Percentiles rank a stretch among this genome's conserved stretches.
Conservation (phyloP, 2,888 invertebrate genomes). For the Cancer borealis region DNA sequence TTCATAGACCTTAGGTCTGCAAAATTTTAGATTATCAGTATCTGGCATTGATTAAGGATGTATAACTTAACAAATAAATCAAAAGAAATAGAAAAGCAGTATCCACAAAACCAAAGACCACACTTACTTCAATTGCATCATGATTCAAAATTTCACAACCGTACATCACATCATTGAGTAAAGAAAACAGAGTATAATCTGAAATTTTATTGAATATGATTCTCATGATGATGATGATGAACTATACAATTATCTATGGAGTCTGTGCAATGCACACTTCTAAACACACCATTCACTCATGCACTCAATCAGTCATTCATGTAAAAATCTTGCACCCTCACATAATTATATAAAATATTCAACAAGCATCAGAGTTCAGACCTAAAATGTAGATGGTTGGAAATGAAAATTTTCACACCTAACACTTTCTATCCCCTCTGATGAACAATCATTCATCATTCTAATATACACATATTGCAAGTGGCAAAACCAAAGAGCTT, state of each 20-base stretch:
- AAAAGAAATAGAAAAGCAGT: slow-evolving; percentile 11
- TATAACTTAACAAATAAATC: slow-evolving; percentile 27
- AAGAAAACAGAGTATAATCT: slow-evolving; percentile 28
- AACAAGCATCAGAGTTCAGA: background rate
- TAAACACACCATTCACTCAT: background rate
- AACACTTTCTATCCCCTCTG: background rate
- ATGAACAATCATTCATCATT: background rate
- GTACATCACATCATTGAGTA: background rate
- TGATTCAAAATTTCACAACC: background rate
- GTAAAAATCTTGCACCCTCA: background rate
- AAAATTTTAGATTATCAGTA: slow-evolving; percentile 21
- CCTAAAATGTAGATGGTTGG: background rate
- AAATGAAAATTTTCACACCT: background rate
- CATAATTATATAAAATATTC: background rate
- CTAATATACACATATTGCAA: background rate
- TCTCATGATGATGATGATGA: slow-evolving; percentile 39
- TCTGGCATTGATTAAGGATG: slow-evolving; percentile 1
- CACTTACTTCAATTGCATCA: background rate
- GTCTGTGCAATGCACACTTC: background rate
- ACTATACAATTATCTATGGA: background rate
- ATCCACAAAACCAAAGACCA: slow-evolving; percentile 2
- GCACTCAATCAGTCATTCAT: background rate
- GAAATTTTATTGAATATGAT: slow-evolving; percentile 38
- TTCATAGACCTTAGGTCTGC: slow-evolving; percentile 21
- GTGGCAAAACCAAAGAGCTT: background rate